These are phyloP conservation scores for Tilapia sparmanii DNA, from an alignment of 2,113 vertebrate species.

Conservation along the genomic window DNA sequence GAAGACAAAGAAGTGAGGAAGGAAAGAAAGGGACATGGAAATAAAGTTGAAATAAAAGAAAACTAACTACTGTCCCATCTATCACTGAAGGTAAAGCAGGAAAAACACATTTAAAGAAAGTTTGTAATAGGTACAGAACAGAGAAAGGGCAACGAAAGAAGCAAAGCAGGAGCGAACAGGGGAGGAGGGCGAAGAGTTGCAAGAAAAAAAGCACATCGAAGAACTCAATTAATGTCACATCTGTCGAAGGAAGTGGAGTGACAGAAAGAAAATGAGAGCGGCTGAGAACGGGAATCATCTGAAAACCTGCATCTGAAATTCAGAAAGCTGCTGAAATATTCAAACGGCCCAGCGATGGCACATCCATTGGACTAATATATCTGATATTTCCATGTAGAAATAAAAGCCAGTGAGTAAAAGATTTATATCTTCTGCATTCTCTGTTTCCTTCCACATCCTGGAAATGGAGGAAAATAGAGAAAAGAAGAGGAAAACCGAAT, in stretches of 20 bases:
- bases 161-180: background rate
- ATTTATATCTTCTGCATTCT: constrained; percentile 15
- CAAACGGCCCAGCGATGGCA: constrained; percentile 14
- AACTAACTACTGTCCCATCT: background rate
- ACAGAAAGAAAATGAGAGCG: background rate
- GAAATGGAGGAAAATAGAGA: background rate
- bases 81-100: background rate
- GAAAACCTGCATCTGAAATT: constrained; percentile 30
- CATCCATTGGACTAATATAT: constrained; percentile 39
- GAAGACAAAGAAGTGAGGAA: background rate
- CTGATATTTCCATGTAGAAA: constrained; percentile 49
- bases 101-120: background rate
- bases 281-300: background rate
- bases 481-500: background rate
- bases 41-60: background rate
- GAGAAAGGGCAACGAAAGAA: background rate
- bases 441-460: background rate
- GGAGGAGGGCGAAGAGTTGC: background rate
- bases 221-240: constrained; percentile 29
- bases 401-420: constrained; percentile 38
- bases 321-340: constrained; percentile 44
- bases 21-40: background rate
- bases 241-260: background rate
- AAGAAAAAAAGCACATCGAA: constrained; percentile 28
- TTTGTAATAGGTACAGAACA: background rate